These are phyloP conservation scores for Coleophora flavipennella DNA, from an alignment of 2,888 invertebrate genomes.

Conservation along the genomic window DNA sequence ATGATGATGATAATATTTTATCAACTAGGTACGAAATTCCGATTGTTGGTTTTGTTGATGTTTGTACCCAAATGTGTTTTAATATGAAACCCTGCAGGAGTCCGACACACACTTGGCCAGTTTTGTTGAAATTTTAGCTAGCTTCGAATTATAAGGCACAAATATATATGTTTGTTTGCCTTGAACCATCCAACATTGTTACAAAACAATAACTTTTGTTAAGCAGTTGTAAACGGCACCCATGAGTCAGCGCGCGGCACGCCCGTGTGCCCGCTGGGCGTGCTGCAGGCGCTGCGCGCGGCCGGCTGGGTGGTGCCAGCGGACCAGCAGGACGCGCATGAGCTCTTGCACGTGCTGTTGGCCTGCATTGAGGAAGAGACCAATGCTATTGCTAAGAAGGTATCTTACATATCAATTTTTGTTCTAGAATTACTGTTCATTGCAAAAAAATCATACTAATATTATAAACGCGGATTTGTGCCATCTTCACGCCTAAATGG, in stretches of 20 bases:
- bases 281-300: constrained; percentile 81
- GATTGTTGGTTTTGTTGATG: too few species aligned
- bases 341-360: constrained; percentile 89
- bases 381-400: constrained; percentile 72
- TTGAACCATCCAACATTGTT: background rate
- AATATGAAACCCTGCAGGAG: too few species aligned
- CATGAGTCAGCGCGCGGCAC: constrained; percentile 77
- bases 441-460: too few species aligned
- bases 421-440: too few species aligned
- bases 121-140: too few species aligned
- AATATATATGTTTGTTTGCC: too few species aligned
- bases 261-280: constrained; percentile 67
- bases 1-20: too few species aligned
- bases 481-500: background rate
- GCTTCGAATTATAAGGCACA: too few species aligned
- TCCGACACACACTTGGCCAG: too few species aligned
- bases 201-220: background rate
- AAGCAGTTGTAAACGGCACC: constrained; percentile 79
- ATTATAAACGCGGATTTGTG: background rate
- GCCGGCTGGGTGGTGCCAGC: constrained; percentile 90
- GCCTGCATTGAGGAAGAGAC: constrained; percentile 93
- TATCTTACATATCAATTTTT: too few species aligned
- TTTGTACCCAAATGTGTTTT: too few species aligned
- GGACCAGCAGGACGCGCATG: constrained; percentile 96
- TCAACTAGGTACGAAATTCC: too few species aligned